Conservation (phyloP, 2,113 vertebrate species). For the Apteryx owenii region DNA sequence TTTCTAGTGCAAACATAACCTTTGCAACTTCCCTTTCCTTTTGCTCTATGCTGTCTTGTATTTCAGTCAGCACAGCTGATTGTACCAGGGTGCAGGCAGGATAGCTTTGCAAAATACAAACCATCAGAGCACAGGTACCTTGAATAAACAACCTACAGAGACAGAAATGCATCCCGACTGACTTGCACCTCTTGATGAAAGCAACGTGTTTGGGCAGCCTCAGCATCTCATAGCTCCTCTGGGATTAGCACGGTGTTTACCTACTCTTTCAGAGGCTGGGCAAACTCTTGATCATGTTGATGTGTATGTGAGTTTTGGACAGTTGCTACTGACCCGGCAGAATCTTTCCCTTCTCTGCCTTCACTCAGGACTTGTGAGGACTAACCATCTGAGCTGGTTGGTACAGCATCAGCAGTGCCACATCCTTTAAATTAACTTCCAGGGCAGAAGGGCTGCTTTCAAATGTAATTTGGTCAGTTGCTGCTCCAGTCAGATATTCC, state of each 20-base stretch:
- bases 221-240: background rate
- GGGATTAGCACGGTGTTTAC: constrained; percentile 37
- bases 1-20: background rate
- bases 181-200: background rate
- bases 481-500: background rate
- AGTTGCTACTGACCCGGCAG: constrained; percentile 13
- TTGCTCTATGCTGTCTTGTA: background rate
- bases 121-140: background rate
- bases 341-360: background rate
- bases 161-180: background rate
- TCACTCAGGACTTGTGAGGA: background rate
- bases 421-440: background rate
- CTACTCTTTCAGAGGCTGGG: constrained; percentile 28
- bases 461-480: background rate
- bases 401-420: background rate
- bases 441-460: background rate
- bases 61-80: background rate
- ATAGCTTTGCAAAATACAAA: background rate
- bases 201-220: background rate
- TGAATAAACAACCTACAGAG: constrained; percentile 43
- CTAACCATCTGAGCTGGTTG: background rate
- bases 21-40: background rate
- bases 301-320: background rate
- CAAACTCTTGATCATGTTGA: constrained; percentile 18
- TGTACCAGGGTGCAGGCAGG: background rate